Evolutionary conservation across 2,797 vertebrate species (phyloP).

Genomic region (Aldrovandia affinis): DNA sequence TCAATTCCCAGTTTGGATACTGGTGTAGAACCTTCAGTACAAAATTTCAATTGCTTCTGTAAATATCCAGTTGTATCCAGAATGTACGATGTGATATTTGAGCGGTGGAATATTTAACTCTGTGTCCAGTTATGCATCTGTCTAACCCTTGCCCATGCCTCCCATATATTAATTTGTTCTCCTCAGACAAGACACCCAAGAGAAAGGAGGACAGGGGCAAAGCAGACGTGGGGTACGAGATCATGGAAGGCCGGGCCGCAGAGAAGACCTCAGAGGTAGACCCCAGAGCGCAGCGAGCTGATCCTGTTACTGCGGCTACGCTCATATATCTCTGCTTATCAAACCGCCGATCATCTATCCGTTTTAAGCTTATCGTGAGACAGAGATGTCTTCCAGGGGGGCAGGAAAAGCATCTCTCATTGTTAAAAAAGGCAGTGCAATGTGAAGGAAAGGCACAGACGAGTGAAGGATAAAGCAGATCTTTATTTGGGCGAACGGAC

Average conservation of each 20-base stretch:
- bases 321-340: background rate
- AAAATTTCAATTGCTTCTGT: background rate
- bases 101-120: background rate
- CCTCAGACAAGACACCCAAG: constrained; percentile 36
- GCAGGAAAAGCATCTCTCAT: too few relatives aligned
- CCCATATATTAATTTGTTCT: background rate
- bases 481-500: background rate
- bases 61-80: background rate
- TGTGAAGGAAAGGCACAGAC: background rate
- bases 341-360: background rate
- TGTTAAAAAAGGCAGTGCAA: background rate
- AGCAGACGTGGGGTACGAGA: constrained; percentile 37
- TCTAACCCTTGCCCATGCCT: background rate
- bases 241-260: constrained; percentile 32
- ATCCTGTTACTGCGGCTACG: background rate
- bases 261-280: constrained; percentile 39
- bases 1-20: background rate
- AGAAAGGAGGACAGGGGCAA: constrained; percentile 38
- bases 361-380: background rate
- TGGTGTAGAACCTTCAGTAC: background rate
- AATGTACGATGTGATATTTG: background rate
- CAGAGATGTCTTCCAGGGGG: background rate
- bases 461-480: background rate
- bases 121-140: background rate
- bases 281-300: background rate